Evolutionary conservation across 2,113 vertebrate genomes (phyloP).

Genomic region (crab-eating macaque (Macaca fascicularis)): DNA sequence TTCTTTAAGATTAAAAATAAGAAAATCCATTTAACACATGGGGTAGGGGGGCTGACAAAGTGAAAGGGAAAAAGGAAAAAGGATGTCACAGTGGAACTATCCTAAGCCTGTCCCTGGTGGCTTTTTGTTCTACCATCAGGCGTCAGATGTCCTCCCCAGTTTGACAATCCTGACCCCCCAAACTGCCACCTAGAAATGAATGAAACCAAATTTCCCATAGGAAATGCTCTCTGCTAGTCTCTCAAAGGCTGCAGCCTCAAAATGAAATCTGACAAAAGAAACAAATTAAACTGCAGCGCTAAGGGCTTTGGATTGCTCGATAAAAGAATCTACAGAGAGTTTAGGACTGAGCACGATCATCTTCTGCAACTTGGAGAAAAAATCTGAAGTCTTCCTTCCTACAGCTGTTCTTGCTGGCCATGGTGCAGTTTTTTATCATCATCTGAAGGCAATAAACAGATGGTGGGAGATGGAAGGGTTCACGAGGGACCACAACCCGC

Average conservation of each 20-base stretch:
- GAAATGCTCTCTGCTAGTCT: slow-evolving; percentile 10
- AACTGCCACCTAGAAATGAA: slow-evolving; percentile 24
- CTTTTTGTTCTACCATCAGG: neutral
- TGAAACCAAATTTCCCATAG: slow-evolving; percentile 49
- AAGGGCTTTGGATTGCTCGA: slow-evolving; percentile 16
- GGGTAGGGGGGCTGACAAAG: neutral
- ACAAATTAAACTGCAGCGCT: slow-evolving; percentile 47
- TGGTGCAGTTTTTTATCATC: neutral
- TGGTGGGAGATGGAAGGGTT: neutral
- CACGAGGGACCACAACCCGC: neutral
- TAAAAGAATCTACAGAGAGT: neutral
- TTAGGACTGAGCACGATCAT: neutral
- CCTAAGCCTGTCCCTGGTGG: neutral
- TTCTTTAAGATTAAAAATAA: slow-evolving; percentile 24
- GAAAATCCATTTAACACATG: neutral
- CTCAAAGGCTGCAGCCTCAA: slow-evolving; percentile 37
- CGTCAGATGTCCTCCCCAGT: neutral
- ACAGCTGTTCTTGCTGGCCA: neutral
- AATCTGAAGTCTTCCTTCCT: neutral
- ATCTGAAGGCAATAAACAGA: neutral
- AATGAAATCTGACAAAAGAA: slow-evolving; percentile 66
- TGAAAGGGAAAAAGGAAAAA: neutral
- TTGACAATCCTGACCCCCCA: neutral
- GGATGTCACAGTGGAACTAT: neutral
- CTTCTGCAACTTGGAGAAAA: neutral